These are phyloP conservation scores for Orestias chungarensis DNA, from an alignment of 2,797 vertebrate genomes.

Conservation along the genomic window DNA sequence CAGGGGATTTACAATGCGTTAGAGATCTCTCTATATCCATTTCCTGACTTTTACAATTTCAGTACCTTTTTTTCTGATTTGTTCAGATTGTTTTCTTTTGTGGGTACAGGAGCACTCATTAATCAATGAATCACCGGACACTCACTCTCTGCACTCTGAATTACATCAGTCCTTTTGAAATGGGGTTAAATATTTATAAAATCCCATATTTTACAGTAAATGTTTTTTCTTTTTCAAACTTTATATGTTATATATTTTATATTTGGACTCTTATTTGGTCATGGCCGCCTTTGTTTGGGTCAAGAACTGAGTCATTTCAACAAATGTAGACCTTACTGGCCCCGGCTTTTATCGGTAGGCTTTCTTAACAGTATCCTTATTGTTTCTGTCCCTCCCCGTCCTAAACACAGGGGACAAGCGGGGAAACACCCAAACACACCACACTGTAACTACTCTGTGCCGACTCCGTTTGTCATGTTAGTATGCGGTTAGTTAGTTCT, in stretches of 20 bases:
- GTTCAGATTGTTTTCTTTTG: too few relatives aligned
- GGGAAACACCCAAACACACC: slow-evolving; percentile 42
- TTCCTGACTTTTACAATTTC: too few relatives aligned
- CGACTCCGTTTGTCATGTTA: slow-evolving; percentile 24
- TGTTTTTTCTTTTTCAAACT: not conserved
- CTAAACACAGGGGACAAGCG: slow-evolving; percentile 22
- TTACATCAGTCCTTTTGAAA: too few relatives aligned
- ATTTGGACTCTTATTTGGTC: not conserved
- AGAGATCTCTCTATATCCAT: too few relatives aligned
- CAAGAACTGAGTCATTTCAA: slow-evolving; percentile 2
- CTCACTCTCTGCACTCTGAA: too few relatives aligned
- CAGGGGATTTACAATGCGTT: too few relatives aligned
- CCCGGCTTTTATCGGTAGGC: not conserved
- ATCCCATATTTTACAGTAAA: too few relatives aligned
- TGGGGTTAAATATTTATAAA: too few relatives aligned
- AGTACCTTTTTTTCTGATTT: too few relatives aligned
- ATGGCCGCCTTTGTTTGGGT: not conserved
- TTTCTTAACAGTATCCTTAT: slow-evolving; percentile 18
- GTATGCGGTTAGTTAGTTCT: slow-evolving; percentile 42
- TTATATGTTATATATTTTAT: not conserved
- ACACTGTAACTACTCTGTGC: slow-evolving; percentile 23
- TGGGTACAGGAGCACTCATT: too few relatives aligned
- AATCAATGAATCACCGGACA: too few relatives aligned
- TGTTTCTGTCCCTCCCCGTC: slow-evolving; percentile 20
- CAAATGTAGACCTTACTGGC: slow-evolving; percentile 5